phyloP scores from a whole-genome alignment of 2,113 vertebrate genomes.

The Gobio gobio region DNA sequence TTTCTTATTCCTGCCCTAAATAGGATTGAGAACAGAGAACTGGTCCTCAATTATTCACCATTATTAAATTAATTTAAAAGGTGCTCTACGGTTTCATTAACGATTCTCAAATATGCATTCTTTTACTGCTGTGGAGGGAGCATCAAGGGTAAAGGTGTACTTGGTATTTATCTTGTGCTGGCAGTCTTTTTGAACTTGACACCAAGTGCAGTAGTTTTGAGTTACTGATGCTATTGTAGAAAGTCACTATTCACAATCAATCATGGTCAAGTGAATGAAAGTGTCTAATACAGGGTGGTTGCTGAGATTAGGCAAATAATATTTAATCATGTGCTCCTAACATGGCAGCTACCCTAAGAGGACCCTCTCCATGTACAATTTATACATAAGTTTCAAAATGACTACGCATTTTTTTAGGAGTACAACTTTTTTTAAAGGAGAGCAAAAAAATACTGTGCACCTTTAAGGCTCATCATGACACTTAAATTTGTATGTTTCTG shows the following conservation, averaged over 20 bases:
- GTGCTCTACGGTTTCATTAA: too few species aligned
- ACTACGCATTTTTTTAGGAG: background rate
- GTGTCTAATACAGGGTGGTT: background rate
- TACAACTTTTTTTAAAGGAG: background rate
- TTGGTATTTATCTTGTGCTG: background rate
- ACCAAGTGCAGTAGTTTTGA: background rate
- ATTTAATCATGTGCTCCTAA: background rate
- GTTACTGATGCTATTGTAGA: background rate
- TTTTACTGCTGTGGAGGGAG: too few species aligned
- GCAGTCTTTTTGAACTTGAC: background rate
- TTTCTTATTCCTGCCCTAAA: constrained; percentile 3
- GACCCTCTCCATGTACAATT: background rate
- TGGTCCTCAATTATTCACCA: background rate
- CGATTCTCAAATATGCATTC: too few species aligned
- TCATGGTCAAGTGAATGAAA: background rate
- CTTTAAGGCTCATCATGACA: background rate
- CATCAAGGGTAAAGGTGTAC: too few species aligned
- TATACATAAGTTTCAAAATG: background rate
- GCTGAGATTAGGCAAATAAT: background rate
- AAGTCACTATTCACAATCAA: background rate
- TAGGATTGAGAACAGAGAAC: background rate
- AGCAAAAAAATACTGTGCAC: background rate
- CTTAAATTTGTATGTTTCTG: background rate
- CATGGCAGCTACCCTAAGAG: background rate
- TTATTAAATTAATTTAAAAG: background rate